Percentiles rank a stretch among this genome's conserved stretches.
phyloP scores from a whole-genome alignment of 2,113 vertebrate genomes.

The Chaetops frenatus region DNA sequence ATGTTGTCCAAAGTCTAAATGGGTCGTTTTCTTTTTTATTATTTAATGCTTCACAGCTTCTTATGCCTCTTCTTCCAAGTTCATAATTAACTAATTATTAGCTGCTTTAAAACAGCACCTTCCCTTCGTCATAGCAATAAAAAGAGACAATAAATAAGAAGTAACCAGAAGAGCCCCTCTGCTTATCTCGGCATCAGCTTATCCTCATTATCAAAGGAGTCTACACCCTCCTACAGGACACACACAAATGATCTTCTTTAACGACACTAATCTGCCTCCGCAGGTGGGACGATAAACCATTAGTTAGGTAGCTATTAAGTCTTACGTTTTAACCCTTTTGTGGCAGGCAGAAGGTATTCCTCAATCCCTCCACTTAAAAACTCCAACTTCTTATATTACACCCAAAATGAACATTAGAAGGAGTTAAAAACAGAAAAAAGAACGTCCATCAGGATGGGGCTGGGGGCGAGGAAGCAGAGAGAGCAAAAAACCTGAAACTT shows the following conservation, averaged over 20 bases:
- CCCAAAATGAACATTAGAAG: background rate
- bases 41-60: slow-evolving; percentile 73
- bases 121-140: slow-evolving; percentile 76
- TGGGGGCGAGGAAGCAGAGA: fast-evolving
- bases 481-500: background rate
- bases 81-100: slow-evolving; percentile 89
- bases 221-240: slow-evolving; percentile 58
- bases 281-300: slow-evolving; percentile 60
- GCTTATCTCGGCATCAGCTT: slow-evolving; percentile 79
- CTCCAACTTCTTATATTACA: background rate
- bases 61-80: slow-evolving; percentile 73
- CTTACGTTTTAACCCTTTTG: slow-evolving; percentile 50
- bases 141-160: slow-evolving; percentile 80
- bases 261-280: slow-evolving; percentile 69
- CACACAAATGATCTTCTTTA: slow-evolving; percentile 61
- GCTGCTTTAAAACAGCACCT: slow-evolving; percentile 76
- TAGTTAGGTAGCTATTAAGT: slow-evolving; percentile 47
- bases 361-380: background rate
- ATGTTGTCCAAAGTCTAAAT: slow-evolving; percentile 81
- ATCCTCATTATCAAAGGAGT: slow-evolving; percentile 79
- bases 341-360: background rate
- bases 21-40: slow-evolving; percentile 66
- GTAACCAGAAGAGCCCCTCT: slow-evolving; percentile 65
- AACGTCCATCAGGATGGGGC: background rate
- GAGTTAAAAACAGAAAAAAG: background rate